Evolutionary conservation across 2,113 vertebrate species (phyloP).

Genomic region (Pseudorasbora parva): DNA sequence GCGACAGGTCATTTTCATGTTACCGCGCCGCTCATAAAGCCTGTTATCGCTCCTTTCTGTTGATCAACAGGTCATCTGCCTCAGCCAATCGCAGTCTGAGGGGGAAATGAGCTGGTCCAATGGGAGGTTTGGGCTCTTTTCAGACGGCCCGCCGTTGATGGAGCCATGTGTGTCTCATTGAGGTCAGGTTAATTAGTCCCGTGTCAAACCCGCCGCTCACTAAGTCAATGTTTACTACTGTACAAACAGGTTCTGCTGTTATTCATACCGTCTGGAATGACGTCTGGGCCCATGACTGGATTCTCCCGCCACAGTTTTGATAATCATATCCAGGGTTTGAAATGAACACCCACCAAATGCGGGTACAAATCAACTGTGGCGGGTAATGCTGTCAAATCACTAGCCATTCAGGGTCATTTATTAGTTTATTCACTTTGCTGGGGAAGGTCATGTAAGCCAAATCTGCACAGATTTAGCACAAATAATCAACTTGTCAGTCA

Average conservation of each 20-base stretch:
- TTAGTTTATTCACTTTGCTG: too few relatives aligned
- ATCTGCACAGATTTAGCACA: too few relatives aligned
- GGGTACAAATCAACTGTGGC: too few relatives aligned
- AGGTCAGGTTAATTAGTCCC: constrained; percentile 52
- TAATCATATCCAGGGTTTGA: neutral
- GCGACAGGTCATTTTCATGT: neutral
- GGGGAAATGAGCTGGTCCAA: neutral
- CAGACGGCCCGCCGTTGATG: neutral
- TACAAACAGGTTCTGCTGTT: constrained; percentile 33
- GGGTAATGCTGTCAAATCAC: too few relatives aligned
- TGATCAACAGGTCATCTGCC: constrained; percentile 55
- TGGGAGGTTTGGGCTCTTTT: neutral
- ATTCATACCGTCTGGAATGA: neutral
- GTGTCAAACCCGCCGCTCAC: neutral
- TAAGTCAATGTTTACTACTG: constrained; percentile 17
- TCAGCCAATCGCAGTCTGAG: constrained; percentile 39
- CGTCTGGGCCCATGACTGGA: neutral
- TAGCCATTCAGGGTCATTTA: too few relatives aligned
- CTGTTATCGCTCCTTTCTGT: constrained; percentile 31
- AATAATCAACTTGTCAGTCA: too few relatives aligned
- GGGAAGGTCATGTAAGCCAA: too few relatives aligned
- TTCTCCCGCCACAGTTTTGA: neutral
- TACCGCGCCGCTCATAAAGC: constrained; percentile 3
- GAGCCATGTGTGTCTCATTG: neutral
- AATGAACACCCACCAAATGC: too few relatives aligned